Base-by-base conservation (phyloP, 1,140 invertebrate species). In the Ladona fulva region DNA sequence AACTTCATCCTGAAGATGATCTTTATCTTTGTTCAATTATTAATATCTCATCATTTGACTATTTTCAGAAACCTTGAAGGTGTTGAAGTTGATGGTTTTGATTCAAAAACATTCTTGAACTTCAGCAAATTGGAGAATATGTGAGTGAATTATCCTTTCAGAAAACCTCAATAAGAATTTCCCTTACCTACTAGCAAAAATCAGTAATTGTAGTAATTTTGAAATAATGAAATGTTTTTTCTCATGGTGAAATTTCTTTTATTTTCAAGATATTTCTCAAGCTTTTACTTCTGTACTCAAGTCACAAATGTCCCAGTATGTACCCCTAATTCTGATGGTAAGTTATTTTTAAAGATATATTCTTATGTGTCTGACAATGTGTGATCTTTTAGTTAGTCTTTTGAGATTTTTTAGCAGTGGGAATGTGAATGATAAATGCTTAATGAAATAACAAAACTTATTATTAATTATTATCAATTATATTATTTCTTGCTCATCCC, bases 261-360 rank as follows among this genome's bases (percentile, higher is more conserved):
- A 78, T 81, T 80, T 83, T 84, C 24, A 80, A 91, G 90, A 66
- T 88, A 92, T 80, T 93, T 93, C 80, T 89, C 91, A 80, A 89
- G 88, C 75, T 94, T 93, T 82, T 87, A 89, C 78, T 92, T 91
- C 82, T 94, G 93, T 80, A 85, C 86, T 0, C 92, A 90, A 81
- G 89, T 89, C 6, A 89, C 89, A 0, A 85, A 87, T 59, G 89
- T 92, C 0, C 82, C 85, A 59, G 85, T 88, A 78, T 94, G 93
- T 82, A 84, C 84, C 77, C 92, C 93, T 0, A 85, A 86, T 22
- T 89, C 88, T 3, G 92, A 94, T 83, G 92, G 92, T 89, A 85
- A 86, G 80, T 81, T 24, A 16, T 25, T 74, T 79, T 79, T 42
- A 22, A 44, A 79, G 42, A 79, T 25, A 78, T 78, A 79, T 66